Conservation (phyloP, 2,888 invertebrate species). For the Lucinisca nassula region DNA sequence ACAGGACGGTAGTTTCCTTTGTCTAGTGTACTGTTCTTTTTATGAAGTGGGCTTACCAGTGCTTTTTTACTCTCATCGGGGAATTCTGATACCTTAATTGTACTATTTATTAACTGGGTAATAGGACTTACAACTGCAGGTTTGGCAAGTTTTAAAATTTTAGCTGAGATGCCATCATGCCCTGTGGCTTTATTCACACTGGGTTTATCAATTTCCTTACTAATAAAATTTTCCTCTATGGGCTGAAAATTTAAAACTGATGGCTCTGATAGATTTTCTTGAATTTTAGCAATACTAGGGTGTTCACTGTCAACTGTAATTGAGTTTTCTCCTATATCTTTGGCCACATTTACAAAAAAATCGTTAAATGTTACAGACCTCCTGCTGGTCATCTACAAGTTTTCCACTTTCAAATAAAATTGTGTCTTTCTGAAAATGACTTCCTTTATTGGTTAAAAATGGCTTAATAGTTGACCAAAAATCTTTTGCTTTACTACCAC, state of each 20-base stretch:
- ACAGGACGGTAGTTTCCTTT: conserved; percentile 42
- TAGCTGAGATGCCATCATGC: conserved; percentile 5
- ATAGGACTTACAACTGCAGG: not conserved
- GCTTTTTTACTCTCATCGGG: conserved; percentile 22
- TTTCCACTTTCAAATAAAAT: conserved; percentile 2
- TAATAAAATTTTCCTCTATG: not conserved
- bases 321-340: conserved; percentile 1
- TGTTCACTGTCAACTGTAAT: not conserved
- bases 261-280: not conserved
- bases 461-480: conserved; percentile 3
- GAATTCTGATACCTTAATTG: not conserved
- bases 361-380: conserved; percentile 18
- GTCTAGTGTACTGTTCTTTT: conserved; percentile 24
- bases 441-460: conserved; percentile 4
- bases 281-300: conserved; percentile 20
- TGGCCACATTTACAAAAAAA: conserved; percentile 21
- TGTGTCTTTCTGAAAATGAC: not conserved
- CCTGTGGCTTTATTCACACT: conserved; percentile 9
- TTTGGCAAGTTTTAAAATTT: conserved; percentile 11
- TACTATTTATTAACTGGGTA: conserved; percentile 16
- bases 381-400: not conserved
- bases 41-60: conserved; percentile 35
- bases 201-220: conserved; percentile 24
- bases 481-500: not conserved
- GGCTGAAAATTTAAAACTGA: not conserved